A percentile compares a stretch with the other conserved stretches of the same genome.
Evolutionary conservation across 2,113 vertebrate species (phyloP).

Genomic region (Paraplagusia blochii): DNA sequence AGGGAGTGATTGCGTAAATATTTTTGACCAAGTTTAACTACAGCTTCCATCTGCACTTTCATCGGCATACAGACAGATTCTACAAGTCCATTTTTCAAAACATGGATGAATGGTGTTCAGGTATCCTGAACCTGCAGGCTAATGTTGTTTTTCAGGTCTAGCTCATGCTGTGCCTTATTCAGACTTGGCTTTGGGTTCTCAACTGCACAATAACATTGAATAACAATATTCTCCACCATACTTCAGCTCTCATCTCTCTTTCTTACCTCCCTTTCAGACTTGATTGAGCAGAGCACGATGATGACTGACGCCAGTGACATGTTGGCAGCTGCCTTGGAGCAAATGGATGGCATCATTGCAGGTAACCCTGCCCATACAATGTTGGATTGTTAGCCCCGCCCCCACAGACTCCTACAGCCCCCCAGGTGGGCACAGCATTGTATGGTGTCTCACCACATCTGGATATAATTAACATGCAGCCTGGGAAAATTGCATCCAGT

Average conservation of each 20-base stretch:
- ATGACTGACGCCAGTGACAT: slow-evolving; percentile 97
- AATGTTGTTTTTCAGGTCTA: too few species aligned
- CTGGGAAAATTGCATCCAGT: slow-evolving; percentile 32
- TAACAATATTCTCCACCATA: too few species aligned
- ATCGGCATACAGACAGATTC: too few species aligned
- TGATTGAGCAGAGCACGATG: slow-evolving; percentile 79
- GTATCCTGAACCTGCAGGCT: too few species aligned
- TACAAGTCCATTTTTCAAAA: too few species aligned
- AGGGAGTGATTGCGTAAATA: too few species aligned
- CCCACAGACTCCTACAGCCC: slow-evolving; percentile 7
- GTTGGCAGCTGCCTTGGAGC: slow-evolving; percentile 94
- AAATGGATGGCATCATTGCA: slow-evolving; percentile 99
- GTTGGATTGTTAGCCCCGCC: slow-evolving; percentile 20
- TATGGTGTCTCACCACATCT: slow-evolving; percentile 49
- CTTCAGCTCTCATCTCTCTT: not conserved
- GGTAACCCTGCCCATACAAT: slow-evolving; percentile 70
- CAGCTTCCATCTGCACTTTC: too few species aligned
- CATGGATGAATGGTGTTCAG: too few species aligned
- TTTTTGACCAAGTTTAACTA: too few species aligned
- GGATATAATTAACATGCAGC: slow-evolving; percentile 42
- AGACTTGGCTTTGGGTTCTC: too few species aligned
- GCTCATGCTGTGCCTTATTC: too few species aligned
- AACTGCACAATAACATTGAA: too few species aligned
- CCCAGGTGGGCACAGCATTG: slow-evolving; percentile 34
- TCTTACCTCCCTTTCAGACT: slow-evolving; percentile 47